Evolutionary conservation across 1,140 invertebrate species (phyloP), one percentile per base, ranked within the genome.

Genomic region (Panagrolaimus sp.): DNA sequence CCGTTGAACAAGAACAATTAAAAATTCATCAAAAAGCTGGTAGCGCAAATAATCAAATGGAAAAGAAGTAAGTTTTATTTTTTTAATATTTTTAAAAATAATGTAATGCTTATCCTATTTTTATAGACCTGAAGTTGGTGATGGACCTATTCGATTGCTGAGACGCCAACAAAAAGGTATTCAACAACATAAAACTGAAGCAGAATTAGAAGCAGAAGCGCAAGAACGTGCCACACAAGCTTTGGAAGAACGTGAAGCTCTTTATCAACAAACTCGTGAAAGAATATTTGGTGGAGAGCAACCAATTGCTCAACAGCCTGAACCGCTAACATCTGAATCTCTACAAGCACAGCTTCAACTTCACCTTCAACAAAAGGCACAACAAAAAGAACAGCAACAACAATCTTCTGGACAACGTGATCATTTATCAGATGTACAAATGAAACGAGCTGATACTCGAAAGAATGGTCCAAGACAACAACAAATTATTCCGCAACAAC

Each of bases 361-460:
- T 12, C 21, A 21, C 5, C 21, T 26, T 58, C 21, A 58, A 12
- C 52, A 21, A 1, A 28, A 26, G 10, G 15, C 15, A 21, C 52
- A 58, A n/a, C 21, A 26, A 8, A 10, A 26, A 10, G 15, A 21
- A 58, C 52, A 58, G 3, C 21, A 58, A 58, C 28, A 68, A 38
- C 43, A 68, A 14, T 21, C 7, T 12, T 1, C 28, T n/a, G 67
- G 47, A 43, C 67, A 48, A 9, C 67, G 47, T 5, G 47, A 68
- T 32, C 67, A 68, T 58, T 32, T 68, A 24, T 46, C 43, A 17
- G 67, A 68, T 62, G 67, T 68, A 8, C 67, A 43, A 17, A 68
- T 68, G 67, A 68, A 68, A 32, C 52, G 52, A 21, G 52, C 28
- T 12, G 52, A 58, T 6, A 58, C 28, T 12, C 52, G 52, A 12